Percentiles rank a stretch among this genome's conserved stretches.
phyloP scores from a whole-genome alignment of 2,888 invertebrate species.

The Watsonalla binaria region DNA sequence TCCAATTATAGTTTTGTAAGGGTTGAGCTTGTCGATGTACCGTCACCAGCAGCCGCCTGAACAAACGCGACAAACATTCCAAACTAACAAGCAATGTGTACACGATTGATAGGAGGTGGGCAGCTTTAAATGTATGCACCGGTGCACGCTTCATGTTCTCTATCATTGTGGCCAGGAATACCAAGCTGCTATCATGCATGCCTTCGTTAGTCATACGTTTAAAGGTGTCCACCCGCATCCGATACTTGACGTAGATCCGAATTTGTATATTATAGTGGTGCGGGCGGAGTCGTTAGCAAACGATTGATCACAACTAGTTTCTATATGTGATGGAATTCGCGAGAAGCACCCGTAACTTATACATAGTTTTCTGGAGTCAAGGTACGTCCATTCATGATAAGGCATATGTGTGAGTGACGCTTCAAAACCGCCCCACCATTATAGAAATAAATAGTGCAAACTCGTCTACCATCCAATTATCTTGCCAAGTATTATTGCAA shows the following conservation, averaged over 20 bases:
- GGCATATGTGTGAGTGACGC: no score
- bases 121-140: conserved; percentile 12
- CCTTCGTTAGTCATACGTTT: no score
- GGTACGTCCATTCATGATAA: no score
- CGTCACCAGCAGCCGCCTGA: conserved; percentile 41
- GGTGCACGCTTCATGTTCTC: no score
- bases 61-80: conserved; percentile 63
- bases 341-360: conserved; percentile 3
- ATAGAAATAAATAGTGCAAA: no score
- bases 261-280: conserved; percentile 28
- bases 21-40: conserved; percentile 25
- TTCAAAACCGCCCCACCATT: no score
- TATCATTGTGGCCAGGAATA: no score
- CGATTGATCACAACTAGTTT: neutral
- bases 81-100: conserved; percentile 36
- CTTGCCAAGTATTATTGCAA: neutral
- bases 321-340: conserved; percentile 12
- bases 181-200: no score
- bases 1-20: conserved; percentile 31
- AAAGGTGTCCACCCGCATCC: conserved; percentile 17
- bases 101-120: conserved; percentile 17
- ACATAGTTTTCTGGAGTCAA: no score
- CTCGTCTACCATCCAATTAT: no score
- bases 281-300: neutral
- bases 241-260: conserved; percentile 45